Percentiles rank a stretch among this genome's conserved stretches.
Evolutionary conservation across 2,113 vertebrate genomes (phyloP).

Genomic region (Marcusenius ussheri): DNA sequence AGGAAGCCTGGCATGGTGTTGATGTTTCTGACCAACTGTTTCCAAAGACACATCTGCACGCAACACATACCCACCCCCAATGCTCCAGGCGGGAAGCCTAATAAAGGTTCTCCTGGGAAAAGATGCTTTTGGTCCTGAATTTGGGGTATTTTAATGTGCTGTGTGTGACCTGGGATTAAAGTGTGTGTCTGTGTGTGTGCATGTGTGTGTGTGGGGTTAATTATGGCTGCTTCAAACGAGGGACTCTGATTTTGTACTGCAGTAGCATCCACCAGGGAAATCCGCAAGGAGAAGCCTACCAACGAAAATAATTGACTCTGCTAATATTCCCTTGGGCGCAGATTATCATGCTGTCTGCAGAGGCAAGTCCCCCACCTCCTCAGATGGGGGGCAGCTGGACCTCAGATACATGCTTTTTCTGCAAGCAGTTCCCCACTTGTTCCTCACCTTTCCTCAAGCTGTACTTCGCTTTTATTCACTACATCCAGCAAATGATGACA

Average conservation of each 20-base stretch:
- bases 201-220: background rate
- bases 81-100: background rate
- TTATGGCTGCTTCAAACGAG: background rate
- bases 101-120: background rate
- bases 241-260: conserved; percentile 36
- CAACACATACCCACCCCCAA: background rate
- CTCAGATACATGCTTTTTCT: background rate
- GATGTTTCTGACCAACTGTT: background rate
- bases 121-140: background rate
- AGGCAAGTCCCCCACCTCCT: conserved; percentile 50
- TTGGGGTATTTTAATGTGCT: background rate
- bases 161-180: background rate
- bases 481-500: background rate
- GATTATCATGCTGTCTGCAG: conserved; percentile 63
- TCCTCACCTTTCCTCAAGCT: background rate
- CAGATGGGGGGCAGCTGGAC: background rate
- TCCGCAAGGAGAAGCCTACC: conserved; percentile 66
- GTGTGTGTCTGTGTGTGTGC: background rate
- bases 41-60: background rate
- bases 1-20: background rate
- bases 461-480: background rate
- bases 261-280: conserved; percentile 39
- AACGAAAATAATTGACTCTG: conserved; percentile 68
- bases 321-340: conserved; percentile 67
- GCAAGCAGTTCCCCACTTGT: background rate